Conservation (phyloP, 2,797 vertebrate species). For the Darevskia nairensis region DNA sequence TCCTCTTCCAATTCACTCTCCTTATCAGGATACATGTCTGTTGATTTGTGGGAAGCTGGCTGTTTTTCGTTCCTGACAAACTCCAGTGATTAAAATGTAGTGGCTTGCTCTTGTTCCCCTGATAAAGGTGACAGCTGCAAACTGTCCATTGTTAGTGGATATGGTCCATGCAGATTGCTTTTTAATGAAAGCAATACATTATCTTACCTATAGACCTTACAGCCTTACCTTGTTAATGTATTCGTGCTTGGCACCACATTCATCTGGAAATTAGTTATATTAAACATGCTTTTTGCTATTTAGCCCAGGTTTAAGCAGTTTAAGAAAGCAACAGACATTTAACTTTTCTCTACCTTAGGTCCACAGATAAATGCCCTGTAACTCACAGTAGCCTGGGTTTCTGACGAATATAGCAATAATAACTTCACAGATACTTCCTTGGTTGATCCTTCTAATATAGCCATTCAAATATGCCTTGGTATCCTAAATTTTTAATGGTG, state of each 20-base stretch:
- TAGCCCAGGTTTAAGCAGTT: slow-evolving; percentile 75
- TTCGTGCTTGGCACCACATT: slow-evolving; percentile 84
- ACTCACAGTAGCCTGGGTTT: neutral
- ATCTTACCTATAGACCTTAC: slow-evolving; percentile 85
- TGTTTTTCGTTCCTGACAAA: slow-evolving; percentile 90
- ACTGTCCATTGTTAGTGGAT: slow-evolving; percentile 86
- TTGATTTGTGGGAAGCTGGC: slow-evolving; percentile 88
- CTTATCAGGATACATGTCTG: slow-evolving; percentile 90
- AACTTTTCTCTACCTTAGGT: slow-evolving; percentile 57
- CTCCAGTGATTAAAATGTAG: slow-evolving; percentile 90
- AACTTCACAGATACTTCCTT: slow-evolving; percentile 8
- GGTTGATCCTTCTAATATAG: slow-evolving; percentile 30
- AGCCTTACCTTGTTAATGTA: slow-evolving; percentile 85
- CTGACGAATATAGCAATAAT: slow-evolving; percentile 41
- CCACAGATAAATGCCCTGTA: slow-evolving; percentile 6
- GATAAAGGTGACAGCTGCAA: slow-evolving; percentile 88
- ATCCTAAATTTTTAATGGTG: neutral
- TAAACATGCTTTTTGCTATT: slow-evolving; percentile 82
- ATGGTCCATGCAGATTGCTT: slow-evolving; percentile 88
- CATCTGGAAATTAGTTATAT: slow-evolving; percentile 86
- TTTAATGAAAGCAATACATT: slow-evolving; percentile 91
- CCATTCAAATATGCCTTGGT: slow-evolving; percentile 40
- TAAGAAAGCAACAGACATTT: slow-evolving; percentile 51
- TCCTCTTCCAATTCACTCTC: slow-evolving; percentile 79
- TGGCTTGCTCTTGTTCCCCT: slow-evolving; percentile 85